phyloP scores from a whole-genome alignment of 2,113 vertebrate genomes.

The Tapirus terrestris region DNA sequence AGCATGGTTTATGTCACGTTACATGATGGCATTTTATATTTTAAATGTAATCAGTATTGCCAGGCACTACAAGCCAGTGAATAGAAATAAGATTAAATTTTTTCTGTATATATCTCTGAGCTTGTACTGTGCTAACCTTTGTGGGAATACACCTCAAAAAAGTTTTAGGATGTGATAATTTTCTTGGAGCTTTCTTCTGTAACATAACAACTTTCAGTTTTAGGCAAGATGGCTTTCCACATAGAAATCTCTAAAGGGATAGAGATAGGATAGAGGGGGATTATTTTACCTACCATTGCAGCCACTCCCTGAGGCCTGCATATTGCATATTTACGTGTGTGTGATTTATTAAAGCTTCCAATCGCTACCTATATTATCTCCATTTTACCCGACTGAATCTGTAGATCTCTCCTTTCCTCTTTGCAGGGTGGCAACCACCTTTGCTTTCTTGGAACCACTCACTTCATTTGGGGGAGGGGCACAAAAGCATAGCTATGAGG shows the following conservation, averaged over 20 bases:
- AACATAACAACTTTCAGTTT: not conserved
- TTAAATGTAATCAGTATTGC: not conserved
- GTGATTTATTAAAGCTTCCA: not conserved
- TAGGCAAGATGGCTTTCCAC: not conserved
- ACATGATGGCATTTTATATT: conserved; percentile 2
- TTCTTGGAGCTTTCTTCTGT: not conserved
- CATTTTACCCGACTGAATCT: not conserved
- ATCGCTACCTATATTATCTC: not conserved
- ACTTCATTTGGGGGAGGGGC: not conserved
- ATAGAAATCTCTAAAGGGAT: not conserved
- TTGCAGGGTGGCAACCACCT: not conserved
- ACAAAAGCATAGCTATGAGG: not conserved
- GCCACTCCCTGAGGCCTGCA: not conserved
- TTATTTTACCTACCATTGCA: not conserved
- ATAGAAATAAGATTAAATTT: not conserved
- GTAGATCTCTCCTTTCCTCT: not conserved
- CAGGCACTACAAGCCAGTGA: not conserved
- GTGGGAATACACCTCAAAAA: not conserved
- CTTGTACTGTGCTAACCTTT: not conserved
- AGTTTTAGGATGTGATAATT: not conserved
- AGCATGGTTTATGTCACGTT: not conserved
- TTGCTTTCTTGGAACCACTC: not conserved
- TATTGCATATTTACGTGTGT: not conserved
- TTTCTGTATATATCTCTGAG: not conserved
- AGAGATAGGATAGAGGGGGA: not conserved